These are phyloP conservation scores for Altica lythri DNA, from an alignment of 2,888 invertebrate genomes.

Conservation along the genomic window DNA sequence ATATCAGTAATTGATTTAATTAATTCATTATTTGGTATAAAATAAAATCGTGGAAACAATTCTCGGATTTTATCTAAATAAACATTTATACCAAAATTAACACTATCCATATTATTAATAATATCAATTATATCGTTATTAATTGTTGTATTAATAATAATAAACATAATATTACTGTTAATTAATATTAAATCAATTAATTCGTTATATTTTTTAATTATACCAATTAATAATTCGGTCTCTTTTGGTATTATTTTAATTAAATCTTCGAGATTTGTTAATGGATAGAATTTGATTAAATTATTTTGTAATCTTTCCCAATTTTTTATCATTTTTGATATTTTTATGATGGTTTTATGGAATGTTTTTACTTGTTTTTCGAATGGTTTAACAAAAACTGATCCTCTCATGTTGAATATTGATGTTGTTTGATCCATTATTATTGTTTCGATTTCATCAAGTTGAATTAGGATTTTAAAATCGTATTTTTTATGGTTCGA, in stretches of 20 bases:
- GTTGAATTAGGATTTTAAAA: slow-evolving; percentile 66
- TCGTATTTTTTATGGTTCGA: slow-evolving; percentile 65
- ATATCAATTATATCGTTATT: slow-evolving; percentile 70
- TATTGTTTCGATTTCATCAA: slow-evolving; percentile 76
- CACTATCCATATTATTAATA: slow-evolving; percentile 70
- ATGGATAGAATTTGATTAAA: slow-evolving; percentile 80
- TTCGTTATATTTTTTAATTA: slow-evolving; percentile 40
- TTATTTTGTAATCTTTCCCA: slow-evolving; percentile 81
- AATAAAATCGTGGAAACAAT: slow-evolving; percentile 83
- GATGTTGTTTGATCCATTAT: slow-evolving; percentile 81
- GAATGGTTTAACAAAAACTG: slow-evolving; percentile 82
- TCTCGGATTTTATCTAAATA: slow-evolving; percentile 80
- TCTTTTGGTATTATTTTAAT: slow-evolving; percentile 55
- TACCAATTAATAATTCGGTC: slow-evolving; percentile 51
- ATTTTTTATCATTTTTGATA: slow-evolving; percentile 71
- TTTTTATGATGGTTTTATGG: slow-evolving; percentile 70
- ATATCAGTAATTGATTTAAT: slow-evolving; percentile 78
- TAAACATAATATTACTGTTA: slow-evolving; percentile 65
- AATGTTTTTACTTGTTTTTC: slow-evolving; percentile 68
- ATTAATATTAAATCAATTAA: slow-evolving; percentile 54
- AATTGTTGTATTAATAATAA: slow-evolving; percentile 66
- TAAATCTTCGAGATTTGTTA: slow-evolving; percentile 81
- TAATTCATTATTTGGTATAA: slow-evolving; percentile 85
- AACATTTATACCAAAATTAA: slow-evolving; percentile 76
- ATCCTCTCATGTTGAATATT: slow-evolving; percentile 80